These are phyloP conservation scores for Limnephilus marmoratus DNA, from an alignment of 2,888 invertebrate species.

Conservation along the genomic window DNA sequence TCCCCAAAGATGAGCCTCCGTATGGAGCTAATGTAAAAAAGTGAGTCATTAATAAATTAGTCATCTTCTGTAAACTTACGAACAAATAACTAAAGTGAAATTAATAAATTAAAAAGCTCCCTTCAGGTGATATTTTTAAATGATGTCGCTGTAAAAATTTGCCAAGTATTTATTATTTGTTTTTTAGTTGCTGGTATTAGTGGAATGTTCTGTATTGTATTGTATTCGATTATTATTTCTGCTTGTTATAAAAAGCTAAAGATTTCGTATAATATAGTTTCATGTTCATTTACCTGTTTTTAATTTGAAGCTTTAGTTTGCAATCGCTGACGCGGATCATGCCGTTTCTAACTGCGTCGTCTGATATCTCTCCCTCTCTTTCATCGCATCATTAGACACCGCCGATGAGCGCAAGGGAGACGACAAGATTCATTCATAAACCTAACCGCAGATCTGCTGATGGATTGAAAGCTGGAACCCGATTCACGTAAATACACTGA, in stretches of 20 bases:
- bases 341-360: constrained; percentile 26
- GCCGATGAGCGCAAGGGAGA: constrained; percentile 46
- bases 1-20: no score
- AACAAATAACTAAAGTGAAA: no score
- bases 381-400: constrained; percentile 44
- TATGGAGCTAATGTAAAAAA: no score
- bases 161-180: background rate
- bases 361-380: constrained; percentile 43
- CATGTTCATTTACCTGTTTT: background rate
- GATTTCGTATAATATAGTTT: background rate
- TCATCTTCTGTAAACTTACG: no score
- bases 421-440: constrained; percentile 57
- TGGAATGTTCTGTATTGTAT: background rate
- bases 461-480: constrained; percentile 9
- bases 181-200: background rate
- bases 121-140: background rate
- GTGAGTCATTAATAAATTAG: no score
- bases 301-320: background rate
- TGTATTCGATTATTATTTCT: background rate
- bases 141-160: background rate
- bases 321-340: background rate
- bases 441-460: constrained; percentile 16
- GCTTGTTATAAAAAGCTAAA: background rate
- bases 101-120: background rate
- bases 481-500: background rate